Conservation (phyloP, 2,888 invertebrate genomes). For the Papilio gigon region DNA sequence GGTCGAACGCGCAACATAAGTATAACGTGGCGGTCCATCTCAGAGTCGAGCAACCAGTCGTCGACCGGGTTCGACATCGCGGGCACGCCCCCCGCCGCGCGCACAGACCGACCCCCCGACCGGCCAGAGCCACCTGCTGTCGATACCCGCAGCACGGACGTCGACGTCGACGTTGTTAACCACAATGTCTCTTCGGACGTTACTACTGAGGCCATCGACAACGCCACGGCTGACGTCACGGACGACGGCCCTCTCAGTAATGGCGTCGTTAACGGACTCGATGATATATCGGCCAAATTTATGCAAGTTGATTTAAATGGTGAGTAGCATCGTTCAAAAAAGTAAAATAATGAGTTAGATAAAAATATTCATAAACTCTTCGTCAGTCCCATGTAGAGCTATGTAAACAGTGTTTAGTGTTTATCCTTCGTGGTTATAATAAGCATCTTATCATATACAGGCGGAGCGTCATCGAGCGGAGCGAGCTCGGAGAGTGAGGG, state of each 20-base stretch:
- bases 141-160: constrained; percentile 6
- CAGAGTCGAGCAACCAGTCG: constrained; percentile 77
- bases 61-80: constrained; percentile 67
- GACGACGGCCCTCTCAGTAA: constrained; percentile 51
- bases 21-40: constrained; percentile 78
- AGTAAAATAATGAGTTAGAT: no score
- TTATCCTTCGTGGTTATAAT: not conserved
- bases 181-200: constrained; percentile 39
- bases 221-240: constrained; percentile 30
- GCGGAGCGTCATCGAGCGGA: constrained; percentile 66
- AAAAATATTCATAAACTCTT: no score
- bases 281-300: constrained; percentile 66
- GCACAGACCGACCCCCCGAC: constrained; percentile 39
- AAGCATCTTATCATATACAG: not conserved
- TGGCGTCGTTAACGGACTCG: constrained; percentile 58
- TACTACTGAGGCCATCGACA: constrained; percentile 42
- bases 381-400: no score
- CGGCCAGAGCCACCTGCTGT: constrained; percentile 6
- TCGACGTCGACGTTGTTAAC: constrained; percentile 44
- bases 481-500: constrained; percentile 71
- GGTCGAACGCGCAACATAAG: constrained; percentile 71
- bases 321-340: constrained; percentile 49
- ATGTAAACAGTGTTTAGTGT: not conserved
- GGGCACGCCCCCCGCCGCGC: constrained; percentile 53
- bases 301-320: constrained; percentile 75